phyloP scores from a whole-genome alignment of 2,888 invertebrate species.

The Cynaeus angustus region DNA sequence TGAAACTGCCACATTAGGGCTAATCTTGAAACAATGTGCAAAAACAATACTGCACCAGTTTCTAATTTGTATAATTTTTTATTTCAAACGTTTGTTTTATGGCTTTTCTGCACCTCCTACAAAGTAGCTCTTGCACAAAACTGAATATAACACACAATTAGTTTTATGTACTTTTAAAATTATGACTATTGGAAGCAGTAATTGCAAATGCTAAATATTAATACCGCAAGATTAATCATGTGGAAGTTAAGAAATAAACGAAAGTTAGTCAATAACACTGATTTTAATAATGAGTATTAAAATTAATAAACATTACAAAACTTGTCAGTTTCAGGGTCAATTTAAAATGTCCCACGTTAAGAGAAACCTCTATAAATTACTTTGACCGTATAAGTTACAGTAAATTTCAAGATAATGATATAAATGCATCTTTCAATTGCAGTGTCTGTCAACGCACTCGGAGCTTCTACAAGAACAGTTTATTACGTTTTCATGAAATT shows the following conservation, averaged over 20 bases:
- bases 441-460: background rate
- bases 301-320: constrained; percentile 24
- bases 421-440: constrained; percentile 3
- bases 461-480: no score
- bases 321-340: constrained; percentile 15
- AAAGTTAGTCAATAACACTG: constrained; percentile 22
- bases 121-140: no score
- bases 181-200: background rate
- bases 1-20: no score
- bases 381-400: background rate
- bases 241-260: constrained; percentile 32
- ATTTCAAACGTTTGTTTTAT: no score
- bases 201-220: background rate
- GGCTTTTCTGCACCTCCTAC: no score
- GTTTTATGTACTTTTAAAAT: background rate
- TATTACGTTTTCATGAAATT: no score
- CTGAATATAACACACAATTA: no score
- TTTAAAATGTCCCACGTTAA: background rate
- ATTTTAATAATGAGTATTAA: constrained; percentile 12
- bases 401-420: constrained; percentile 13
- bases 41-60: no score
- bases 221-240: background rate
- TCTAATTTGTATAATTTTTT: no score
- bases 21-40: no score
- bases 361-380: constrained; percentile 9